Evolutionary conservation across 2,113 vertebrate species (phyloP), one percentile per base, ranked within the genome.

Genomic region (Myotis yumanensis): DNA sequence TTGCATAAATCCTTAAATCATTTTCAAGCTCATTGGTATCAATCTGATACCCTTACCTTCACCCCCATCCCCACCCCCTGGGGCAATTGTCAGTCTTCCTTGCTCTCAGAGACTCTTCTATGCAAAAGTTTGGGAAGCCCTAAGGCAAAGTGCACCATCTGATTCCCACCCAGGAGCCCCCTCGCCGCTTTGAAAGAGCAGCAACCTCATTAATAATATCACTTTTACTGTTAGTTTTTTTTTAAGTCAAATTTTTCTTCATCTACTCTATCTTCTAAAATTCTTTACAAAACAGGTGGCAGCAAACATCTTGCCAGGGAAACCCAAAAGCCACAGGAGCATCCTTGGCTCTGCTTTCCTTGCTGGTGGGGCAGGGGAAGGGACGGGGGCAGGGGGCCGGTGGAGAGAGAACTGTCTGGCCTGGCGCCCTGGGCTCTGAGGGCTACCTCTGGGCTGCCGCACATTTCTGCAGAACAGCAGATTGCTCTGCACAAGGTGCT

Each of bases 401-500:
- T 37, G 4, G 12, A 32, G 18, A 64, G 7, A 37, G 37, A 59
- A 62, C 17, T 11, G 2, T 40, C 80, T 84, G 84, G 51, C 64
- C 20, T 83, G 68, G 40, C 8, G 16, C 51, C 40, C 40, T 12
- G 28, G 32, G 30, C 40, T 86, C 66, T 40, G 40, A 89, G 59
- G 68, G n/a, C 64, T 62, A 28, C 15, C 48, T 66, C 48, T 4
- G 14, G n/a, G 32, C 91, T 7, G 15, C 46, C 54, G 86, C 73
- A 18, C 64, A 69, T 54, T 94, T 89, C 54, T 71, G 68, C 10
- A 46, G 72, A 52, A 73, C 4, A 64, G 43, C 82, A 89, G 93
- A 68, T 52, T 57, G 48, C 40, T 73, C 71, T n/a, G 40, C 48
- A 97, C 93, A 97, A 97, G 93, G 82, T 95, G 90, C 85, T 94